Conservation (phyloP, 2,113 vertebrate genomes). For the Chaetodon auriga region DNA sequence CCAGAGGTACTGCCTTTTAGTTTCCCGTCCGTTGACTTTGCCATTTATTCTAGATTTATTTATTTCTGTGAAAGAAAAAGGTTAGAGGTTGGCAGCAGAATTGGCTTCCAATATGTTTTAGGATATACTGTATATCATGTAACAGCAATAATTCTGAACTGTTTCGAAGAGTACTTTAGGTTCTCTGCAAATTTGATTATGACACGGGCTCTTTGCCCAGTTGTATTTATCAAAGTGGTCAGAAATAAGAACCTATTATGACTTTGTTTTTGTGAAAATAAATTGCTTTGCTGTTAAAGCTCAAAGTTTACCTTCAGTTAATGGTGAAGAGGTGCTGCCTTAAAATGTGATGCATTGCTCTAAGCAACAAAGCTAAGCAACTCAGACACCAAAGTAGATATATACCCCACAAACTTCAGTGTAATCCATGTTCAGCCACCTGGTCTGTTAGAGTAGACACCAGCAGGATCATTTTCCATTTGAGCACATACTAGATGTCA, state of each 20-base stretch:
- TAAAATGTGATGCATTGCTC: slow-evolving; percentile 33
- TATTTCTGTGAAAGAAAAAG: slow-evolving; percentile 18
- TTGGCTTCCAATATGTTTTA: not conserved
- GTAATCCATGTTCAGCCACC: not conserved
- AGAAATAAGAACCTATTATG: slow-evolving; percentile 46
- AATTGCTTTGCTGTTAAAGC: slow-evolving; percentile 53
- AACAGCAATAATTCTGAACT: slow-evolving; percentile 18
- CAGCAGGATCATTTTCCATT: not conserved
- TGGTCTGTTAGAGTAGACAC: not conserved
- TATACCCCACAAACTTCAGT: not conserved
- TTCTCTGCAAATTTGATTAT: slow-evolving; percentile 45
- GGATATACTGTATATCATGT: slow-evolving; percentile 14
- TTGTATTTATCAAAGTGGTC: slow-evolving; percentile 30
- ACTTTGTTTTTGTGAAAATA: slow-evolving; percentile 64
- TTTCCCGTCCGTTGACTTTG: slow-evolving; percentile 27
- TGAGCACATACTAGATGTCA: not conserved
- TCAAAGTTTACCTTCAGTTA: slow-evolving; percentile 62
- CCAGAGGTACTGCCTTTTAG: slow-evolving; percentile 5
- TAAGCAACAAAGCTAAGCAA: slow-evolving; percentile 34
- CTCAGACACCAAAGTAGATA: slow-evolving; percentile 16
- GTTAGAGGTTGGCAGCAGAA: slow-evolving; percentile 8
- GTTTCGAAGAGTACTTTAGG: slow-evolving; percentile 16
- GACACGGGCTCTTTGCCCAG: slow-evolving; percentile 6
- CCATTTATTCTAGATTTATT: slow-evolving; percentile 31
- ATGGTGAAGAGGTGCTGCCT: slow-evolving; percentile 49